Base-by-base conservation (phyloP, 2,888 invertebrate species). In the Ditylenchus weischeri region DNA sequence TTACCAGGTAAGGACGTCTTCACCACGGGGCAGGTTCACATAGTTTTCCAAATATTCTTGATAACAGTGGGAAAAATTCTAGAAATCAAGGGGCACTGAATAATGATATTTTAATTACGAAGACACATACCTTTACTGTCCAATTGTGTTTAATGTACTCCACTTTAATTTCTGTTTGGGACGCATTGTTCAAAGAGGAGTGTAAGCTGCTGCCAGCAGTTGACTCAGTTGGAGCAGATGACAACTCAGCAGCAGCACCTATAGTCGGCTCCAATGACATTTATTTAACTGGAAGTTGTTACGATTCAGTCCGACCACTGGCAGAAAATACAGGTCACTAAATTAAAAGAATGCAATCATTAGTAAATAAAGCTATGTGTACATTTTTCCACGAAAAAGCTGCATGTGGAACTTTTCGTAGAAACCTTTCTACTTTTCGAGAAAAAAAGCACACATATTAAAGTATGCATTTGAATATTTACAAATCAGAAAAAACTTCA, bases 51-150 rank as follows among this genome's bases (percentile, higher is more conserved):
- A 69, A 63, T 78, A 79, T 59, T 80, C 76, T 64, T 83, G 83
- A 63, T 83, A 83, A 65, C 82, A 82, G 62, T 82, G 82, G 35
- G 79, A 79, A 63, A 82, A 82, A 69, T 82, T 82, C 71, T 82
- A 15, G 10, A 54, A 54, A 54, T 7, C 11, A 18, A 13, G 10
- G 7, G n/a, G n/a, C 13, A 11, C 23, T 19, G 66, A 21, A 13
- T n/a, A 65, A 36, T 47, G 0, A 65, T 47, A 21, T 69, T 63
- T 23, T 64, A 72, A 59, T 75, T 71, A 15, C 49, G 51, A 51
- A 81, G 80, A 70, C 81, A 79, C 70, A 3, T 18, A 54, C 54
- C 21, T 54, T 54, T 59, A 83, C 83, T n/a, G 83, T 82, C 83
- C 83, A 83, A 23, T 77, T 78, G 68, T 83, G 82, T 63, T 79